phyloP scores from a whole-genome alignment of 2,888 invertebrate genomes.

The Cephus runcator region DNA sequence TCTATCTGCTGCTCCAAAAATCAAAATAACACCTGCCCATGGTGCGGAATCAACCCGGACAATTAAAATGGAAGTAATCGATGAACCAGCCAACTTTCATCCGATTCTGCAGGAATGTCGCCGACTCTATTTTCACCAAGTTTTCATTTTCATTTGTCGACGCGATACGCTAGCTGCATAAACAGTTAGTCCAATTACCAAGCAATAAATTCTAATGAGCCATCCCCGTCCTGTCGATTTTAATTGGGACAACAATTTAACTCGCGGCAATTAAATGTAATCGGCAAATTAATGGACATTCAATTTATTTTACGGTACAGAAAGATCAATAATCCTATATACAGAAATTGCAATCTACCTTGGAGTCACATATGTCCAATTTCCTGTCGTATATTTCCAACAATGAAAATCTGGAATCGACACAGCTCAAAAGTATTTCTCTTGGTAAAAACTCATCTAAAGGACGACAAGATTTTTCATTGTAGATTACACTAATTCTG shows the following conservation, averaged over 20 bases:
- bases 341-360: neutral
- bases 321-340: constrained; percentile 26
- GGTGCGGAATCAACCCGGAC: neutral
- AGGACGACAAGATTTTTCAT: neutral
- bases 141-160: neutral
- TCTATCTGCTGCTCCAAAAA: neutral
- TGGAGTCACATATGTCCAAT: neutral
- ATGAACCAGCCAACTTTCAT: neutral
- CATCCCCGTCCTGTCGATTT: constrained; percentile 27
- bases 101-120: neutral
- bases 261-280: constrained; percentile 46
- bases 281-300: constrained; percentile 36
- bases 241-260: constrained; percentile 44
- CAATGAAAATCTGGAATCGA: neutral
- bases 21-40: neutral
- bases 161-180: neutral
- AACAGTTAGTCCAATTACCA: neutral
- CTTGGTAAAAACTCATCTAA: neutral
- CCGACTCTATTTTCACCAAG: neutral
- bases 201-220: constrained; percentile 37
- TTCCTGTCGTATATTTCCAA: neutral
- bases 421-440: neutral
- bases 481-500: neutral
- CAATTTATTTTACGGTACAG: constrained; percentile 36
- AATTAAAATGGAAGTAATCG: neutral